These are phyloP conservation scores for Dendrolimus kikuchii DNA, from an alignment of 1,140 invertebrate species.

Conservation along the genomic window DNA sequence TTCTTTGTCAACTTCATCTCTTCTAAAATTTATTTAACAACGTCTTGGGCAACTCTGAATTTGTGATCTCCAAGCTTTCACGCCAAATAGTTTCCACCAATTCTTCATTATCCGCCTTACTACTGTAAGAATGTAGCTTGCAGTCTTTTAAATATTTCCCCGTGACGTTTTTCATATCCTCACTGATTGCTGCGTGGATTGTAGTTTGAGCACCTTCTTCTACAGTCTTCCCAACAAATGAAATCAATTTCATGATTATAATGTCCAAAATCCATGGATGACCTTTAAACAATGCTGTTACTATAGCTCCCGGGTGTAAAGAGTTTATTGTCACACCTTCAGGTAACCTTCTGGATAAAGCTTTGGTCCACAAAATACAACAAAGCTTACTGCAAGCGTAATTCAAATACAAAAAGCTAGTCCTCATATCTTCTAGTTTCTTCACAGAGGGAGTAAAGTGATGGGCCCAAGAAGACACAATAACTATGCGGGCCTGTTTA, in stretches of 20 bases:
- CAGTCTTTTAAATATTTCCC: constrained; percentile 59
- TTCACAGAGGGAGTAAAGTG: constrained; percentile 70
- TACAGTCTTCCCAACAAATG: constrained; percentile 65
- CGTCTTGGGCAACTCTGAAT: no score
- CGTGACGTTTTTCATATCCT: constrained; percentile 29
- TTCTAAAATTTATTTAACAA: no score
- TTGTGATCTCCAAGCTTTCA: constrained; percentile 1
- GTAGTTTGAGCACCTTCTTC: constrained; percentile 79
- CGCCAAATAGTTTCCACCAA: constrained; percentile 37
- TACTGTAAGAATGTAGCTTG: constrained; percentile 8
- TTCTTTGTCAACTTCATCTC: no score
- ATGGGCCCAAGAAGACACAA: constrained; percentile 78
- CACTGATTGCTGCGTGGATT: constrained; percentile 56
- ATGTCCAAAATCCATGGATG: constrained; percentile 35
- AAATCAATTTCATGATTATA: constrained; percentile 24
- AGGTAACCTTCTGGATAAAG: constrained; percentile 74
- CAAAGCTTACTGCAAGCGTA: constrained; percentile 82
- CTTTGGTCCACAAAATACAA: constrained; percentile 77
- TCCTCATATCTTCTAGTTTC: constrained; percentile 73
- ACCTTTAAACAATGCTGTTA: constrained; percentile 72
- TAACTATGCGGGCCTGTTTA: constrained; percentile 76
- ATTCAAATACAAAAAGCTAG: constrained; percentile 55
- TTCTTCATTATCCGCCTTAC: constrained; percentile 23
- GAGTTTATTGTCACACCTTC: constrained; percentile 71
- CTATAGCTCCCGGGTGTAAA: constrained; percentile 75